Evolutionary conservation across 2,888 invertebrate genomes (phyloP).

Genomic region (Erebia palarica): DNA sequence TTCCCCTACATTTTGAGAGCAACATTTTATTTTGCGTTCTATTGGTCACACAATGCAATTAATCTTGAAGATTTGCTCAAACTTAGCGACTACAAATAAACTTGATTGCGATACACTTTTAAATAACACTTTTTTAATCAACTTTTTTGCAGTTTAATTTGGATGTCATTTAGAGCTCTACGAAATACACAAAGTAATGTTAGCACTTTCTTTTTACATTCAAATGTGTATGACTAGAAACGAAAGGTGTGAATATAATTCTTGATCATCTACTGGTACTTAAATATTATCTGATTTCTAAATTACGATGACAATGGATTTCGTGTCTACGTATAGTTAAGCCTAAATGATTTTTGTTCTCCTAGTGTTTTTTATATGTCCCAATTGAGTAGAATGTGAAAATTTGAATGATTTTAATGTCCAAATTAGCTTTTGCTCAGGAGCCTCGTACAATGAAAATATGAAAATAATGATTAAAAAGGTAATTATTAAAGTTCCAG

Average conservation of each 20-base stretch:
- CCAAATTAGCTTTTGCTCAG: not conserved
- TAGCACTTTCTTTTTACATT: conserved; percentile 22
- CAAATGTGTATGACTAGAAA: conserved; percentile 13
- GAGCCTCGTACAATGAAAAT: not conserved
- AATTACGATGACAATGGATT: not conserved
- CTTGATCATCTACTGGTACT: not conserved
- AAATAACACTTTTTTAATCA: not conserved
- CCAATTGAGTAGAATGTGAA: too few species aligned
- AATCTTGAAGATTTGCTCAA: not conserved
- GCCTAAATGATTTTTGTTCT: not conserved
- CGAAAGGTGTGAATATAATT: conserved; percentile 18
- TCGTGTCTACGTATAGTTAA: not conserved
- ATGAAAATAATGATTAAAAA: too few species aligned
- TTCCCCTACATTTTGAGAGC: too few species aligned
- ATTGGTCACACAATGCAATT: too few species aligned
- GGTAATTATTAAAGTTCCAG: too few species aligned
- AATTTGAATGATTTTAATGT: not conserved
- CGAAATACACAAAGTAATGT: not conserved
- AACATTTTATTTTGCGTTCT: too few species aligned
- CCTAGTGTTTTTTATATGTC: not conserved
- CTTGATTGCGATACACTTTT: not conserved
- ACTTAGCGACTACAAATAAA: not conserved
- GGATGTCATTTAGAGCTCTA: not conserved
- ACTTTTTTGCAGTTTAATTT: conserved; percentile 2
- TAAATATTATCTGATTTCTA: not conserved